These are phyloP conservation scores for Boloria euphrosyne DNA, from an alignment of 2,888 invertebrate species.

Conservation along the genomic window DNA sequence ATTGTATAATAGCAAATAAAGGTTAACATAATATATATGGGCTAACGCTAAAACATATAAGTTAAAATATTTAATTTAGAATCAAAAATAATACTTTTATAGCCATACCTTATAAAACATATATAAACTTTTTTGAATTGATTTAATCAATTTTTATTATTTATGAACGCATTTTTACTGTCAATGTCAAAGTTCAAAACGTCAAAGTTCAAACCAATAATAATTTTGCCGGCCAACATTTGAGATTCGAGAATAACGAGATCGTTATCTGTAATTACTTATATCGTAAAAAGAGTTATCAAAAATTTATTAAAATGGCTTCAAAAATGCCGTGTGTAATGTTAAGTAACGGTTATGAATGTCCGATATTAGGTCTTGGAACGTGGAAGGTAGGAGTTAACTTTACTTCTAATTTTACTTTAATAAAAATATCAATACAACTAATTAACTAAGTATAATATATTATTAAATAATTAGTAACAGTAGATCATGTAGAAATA, in stretches of 20 bases:
- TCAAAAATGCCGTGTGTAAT: slow-evolving; percentile 76
- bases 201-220: not conserved
- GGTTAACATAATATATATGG: no score
- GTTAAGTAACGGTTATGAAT: slow-evolving; percentile 84
- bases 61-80: no score
- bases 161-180: slow-evolving; percentile 6
- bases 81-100: no score
- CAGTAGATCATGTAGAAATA: no score
- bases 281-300: not conserved
- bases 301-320: slow-evolving; percentile 52
- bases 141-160: not conserved
- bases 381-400: slow-evolving; percentile 87
- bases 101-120: no score
- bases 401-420: not conserved
- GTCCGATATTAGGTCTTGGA: slow-evolving; percentile 89
- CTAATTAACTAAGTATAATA: no score
- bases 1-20: no score
- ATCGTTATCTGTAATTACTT: not conserved
- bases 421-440: no score
- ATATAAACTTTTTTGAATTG: no score
- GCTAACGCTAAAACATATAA: no score
- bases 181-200: slow-evolving; percentile 13
- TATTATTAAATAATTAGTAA: no score
- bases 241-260: not conserved
- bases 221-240: no score